phyloP scores from a whole-genome alignment of 2,797 vertebrate species.

The Molothrus aeneus region DNA sequence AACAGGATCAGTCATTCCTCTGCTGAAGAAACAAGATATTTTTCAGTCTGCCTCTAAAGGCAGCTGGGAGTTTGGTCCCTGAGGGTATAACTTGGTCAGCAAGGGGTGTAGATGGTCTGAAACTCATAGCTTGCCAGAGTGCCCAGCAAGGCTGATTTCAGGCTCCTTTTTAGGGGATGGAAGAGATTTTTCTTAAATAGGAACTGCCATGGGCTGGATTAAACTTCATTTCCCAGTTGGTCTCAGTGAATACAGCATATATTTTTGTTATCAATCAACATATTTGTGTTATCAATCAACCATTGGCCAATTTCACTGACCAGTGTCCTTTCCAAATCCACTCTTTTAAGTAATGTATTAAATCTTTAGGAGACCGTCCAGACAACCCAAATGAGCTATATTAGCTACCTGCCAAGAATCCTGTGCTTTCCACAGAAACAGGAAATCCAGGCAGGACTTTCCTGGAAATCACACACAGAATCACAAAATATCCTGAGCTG shows the following conservation, averaged over 20 bases:
- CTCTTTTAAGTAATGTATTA: background rate
- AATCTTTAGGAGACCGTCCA: background rate
- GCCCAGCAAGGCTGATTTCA: background rate
- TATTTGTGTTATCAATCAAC: background rate
- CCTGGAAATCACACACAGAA: background rate
- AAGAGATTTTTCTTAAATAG: background rate
- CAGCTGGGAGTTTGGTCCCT: background rate
- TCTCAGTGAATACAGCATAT: background rate
- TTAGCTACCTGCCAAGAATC: constrained; percentile 12
- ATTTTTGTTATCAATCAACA: background rate
- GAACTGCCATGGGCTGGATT: background rate
- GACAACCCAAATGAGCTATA: constrained; percentile 18
- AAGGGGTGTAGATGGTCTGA: background rate
- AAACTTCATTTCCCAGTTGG: background rate
- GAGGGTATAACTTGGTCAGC: background rate
- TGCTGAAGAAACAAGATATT: background rate
- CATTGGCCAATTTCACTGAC: background rate
- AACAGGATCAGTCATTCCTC: background rate
- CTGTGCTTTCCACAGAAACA: background rate
- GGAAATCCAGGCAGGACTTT: background rate
- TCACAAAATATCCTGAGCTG: background rate
- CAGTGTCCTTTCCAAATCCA: background rate
- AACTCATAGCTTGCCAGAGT: background rate
- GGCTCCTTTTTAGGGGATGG: background rate
- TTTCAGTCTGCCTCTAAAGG: background rate